These are phyloP conservation scores for Akabosia matsudoensis DNA, from an alignment of 1,140 invertebrate genomes.

Conservation along the genomic window DNA sequence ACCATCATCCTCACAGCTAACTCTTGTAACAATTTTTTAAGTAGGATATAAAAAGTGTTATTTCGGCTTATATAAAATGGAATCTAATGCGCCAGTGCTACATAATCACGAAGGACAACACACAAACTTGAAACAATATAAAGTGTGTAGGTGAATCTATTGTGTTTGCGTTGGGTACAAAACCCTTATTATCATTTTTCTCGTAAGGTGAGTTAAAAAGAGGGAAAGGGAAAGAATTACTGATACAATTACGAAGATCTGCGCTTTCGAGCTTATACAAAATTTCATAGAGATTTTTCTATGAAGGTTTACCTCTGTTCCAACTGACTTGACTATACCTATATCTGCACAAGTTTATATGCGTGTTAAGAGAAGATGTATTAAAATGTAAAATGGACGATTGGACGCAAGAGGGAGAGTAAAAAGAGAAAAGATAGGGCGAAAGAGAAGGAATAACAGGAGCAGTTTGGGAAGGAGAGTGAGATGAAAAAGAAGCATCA, in stretches of 20 bases:
- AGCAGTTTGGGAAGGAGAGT: not conserved
- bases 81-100: not conserved
- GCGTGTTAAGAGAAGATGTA: not conserved
- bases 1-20: not conserved
- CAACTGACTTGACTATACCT: too few species aligned
- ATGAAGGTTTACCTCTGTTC: too few species aligned
- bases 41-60: not conserved
- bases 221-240: too few species aligned
- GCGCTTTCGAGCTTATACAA: too few species aligned
- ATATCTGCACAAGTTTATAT: too few species aligned
- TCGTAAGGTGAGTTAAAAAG: not conserved
- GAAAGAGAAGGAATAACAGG: not conserved
- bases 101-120: too few species aligned
- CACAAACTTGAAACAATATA: too few species aligned
- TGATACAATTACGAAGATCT: too few species aligned
- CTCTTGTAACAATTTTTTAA: not conserved
- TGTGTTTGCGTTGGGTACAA: too few species aligned
- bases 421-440: not conserved
- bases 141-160: too few species aligned
- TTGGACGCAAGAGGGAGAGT: not conserved
- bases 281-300: too few species aligned
- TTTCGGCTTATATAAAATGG: not conserved
- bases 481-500: not conserved
- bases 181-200: too few species aligned
- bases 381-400: conserved; percentile 10